A percentile compares a stretch with the other conserved stretches of the same genome.
phyloP scores from a whole-genome alignment of 2,113 vertebrate genomes.

The Brachyhypopomus gauderio region DNA sequence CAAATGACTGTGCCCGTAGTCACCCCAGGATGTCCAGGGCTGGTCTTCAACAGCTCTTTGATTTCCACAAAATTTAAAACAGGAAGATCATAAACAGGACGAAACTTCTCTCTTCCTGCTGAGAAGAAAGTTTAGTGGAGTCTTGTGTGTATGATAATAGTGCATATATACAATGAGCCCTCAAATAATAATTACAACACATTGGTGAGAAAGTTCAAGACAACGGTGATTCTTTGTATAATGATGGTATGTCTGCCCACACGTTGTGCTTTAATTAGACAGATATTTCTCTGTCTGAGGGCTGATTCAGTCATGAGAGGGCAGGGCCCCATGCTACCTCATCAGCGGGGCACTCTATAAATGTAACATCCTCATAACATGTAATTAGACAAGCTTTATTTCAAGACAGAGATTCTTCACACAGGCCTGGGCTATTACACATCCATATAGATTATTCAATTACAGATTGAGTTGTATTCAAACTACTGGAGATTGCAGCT shows the following conservation, averaged over 20 bases:
- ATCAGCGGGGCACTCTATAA: constrained; percentile 46
- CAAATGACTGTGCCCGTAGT: no score
- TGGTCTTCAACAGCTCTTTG: background rate
- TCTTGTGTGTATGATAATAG: constrained; percentile 34
- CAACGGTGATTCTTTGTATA: constrained; percentile 31
- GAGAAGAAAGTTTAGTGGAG: background rate
- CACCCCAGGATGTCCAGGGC: background rate
- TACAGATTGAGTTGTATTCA: background rate
- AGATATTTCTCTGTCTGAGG: constrained; percentile 38
- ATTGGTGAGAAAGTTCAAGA: constrained; percentile 34
- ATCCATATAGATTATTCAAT: constrained; percentile 26
- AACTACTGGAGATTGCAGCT: background rate
- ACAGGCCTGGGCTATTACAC: constrained; percentile 19
- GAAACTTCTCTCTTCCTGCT: constrained; percentile 1
- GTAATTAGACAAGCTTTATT: constrained; percentile 54
- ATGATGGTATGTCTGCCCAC: constrained; percentile 55
- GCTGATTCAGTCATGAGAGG: constrained; percentile 27
- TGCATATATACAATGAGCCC: constrained; percentile 34
- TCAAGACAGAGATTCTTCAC: constrained; percentile 46
- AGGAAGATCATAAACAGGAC: background rate
- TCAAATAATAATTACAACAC: constrained; percentile 56
- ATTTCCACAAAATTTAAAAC: background rate
- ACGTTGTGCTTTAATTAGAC: constrained; percentile 54
- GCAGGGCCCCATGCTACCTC: constrained; percentile 45
- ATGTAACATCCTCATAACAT: constrained; percentile 48